Conservation (phyloP, 2,888 invertebrate genomes). For the Amphipoea lucens region DNA sequence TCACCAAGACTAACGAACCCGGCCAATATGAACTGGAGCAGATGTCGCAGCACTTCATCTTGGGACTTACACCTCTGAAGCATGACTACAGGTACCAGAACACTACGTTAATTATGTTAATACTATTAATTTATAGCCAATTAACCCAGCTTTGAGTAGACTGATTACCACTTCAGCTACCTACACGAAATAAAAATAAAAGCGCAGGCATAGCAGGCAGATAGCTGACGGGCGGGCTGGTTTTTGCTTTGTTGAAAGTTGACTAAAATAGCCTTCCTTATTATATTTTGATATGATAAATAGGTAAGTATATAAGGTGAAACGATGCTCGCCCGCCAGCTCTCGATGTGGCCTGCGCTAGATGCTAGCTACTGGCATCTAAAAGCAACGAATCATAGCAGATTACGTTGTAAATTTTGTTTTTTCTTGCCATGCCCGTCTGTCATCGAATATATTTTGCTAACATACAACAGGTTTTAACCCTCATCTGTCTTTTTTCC, state of each 20-base stretch:
- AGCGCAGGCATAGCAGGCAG: too few species aligned
- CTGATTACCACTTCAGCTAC: not conserved
- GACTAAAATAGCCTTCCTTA: too few species aligned
- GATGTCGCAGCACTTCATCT: constrained; percentile 92
- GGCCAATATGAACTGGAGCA: constrained; percentile 93
- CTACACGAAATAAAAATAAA: not conserved
- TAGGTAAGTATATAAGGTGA: too few species aligned
- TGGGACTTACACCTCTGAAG: constrained; percentile 93
- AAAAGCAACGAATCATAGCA: not conserved
- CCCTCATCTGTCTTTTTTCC: not conserved
- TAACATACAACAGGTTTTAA: not conserved
- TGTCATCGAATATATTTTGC: not conserved
- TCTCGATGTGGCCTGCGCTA: too few species aligned
- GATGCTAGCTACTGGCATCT: not conserved
- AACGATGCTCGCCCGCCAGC: too few species aligned
- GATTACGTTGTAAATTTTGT: not conserved
- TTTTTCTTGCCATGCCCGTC: not conserved
- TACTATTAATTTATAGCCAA: not conserved
- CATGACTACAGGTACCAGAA: constrained; percentile 92
- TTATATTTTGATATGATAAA: too few species aligned
- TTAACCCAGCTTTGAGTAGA: not conserved
- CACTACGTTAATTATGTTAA: not conserved
- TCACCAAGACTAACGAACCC: constrained; percentile 92
- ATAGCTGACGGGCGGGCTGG: too few species aligned
- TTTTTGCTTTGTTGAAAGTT: too few species aligned